Base-by-base conservation (phyloP, 2,888 invertebrate genomes). In the Apeira syringaria region DNA sequence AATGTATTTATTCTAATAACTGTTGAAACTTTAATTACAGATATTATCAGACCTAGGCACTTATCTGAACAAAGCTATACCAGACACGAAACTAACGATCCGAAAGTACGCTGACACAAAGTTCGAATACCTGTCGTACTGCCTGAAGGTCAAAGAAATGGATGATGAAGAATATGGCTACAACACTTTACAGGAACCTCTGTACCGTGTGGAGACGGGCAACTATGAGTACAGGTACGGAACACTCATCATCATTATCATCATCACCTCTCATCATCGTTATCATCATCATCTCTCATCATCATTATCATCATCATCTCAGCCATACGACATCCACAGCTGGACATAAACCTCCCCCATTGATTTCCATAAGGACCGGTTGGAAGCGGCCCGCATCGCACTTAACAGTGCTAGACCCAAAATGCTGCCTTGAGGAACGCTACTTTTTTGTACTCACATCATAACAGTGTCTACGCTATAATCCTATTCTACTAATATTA, bases 71-170 rank as follows among this genome's bases (percentile, higher is more conserved):
- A 98, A 99, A 84, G 99, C 99, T 0, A 98, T 99, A 63, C 99
- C 99, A 0, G 99, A 99, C 74, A 99, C 99, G 0, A 95, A 98
- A 66, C 86, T 99, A 18, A 99, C 99, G 0, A 98, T 99, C 25
- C 96, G 97, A 60, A 99, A 99, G 70, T 99, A 99, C 78, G 97
- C 99, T 0, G 99, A 99, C 82, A 97, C 97, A 0, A 99, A 99
- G 82, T 99, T 99, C 78, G 99, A 99, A 69, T 99, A 99, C 77
- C 89, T 99, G 39, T 99, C 99, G 0, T 99, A 99, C 76, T 99
- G 99, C 70, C 90, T 99, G 41, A 99, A 99, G 88, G 98, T 99
- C 0, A 99, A 99, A 76, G 99, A 99, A 82, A 96, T 99, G 97
- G 99, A 99, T 62, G 99, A 99, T 70, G 99, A 99, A 72, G 99